These are phyloP conservation scores for Gephyroberyx darwinii DNA, from an alignment of 2,797 vertebrate genomes.

Conservation along the genomic window DNA sequence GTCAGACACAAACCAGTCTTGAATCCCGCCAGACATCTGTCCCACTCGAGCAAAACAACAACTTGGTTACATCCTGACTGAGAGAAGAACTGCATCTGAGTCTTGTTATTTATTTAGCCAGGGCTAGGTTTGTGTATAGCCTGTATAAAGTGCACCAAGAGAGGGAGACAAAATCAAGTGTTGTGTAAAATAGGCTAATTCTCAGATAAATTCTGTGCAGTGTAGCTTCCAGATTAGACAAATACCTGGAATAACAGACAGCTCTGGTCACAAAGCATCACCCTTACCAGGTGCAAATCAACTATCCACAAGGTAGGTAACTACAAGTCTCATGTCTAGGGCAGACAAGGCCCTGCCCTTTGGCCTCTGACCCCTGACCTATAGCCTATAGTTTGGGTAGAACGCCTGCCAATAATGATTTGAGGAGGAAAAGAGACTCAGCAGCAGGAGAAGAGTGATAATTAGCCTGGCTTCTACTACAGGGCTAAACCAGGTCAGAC, in stretches of 20 bases:
- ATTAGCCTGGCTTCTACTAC: constrained; percentile 1
- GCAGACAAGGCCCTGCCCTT: constrained; percentile 18
- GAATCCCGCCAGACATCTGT: constrained; percentile 44
- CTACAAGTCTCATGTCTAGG: constrained; percentile 28
- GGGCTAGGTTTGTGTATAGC: constrained; percentile 5
- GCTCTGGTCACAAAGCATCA: background rate
- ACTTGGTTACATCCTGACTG: constrained; percentile 14
- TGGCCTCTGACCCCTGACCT: constrained; percentile 38
- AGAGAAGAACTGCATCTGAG: constrained; percentile 7
- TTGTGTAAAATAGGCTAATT: constrained; percentile 10
- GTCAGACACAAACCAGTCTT: constrained; percentile 44
- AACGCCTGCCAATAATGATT: constrained; percentile 29
- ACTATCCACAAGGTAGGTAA: constrained; percentile 22
- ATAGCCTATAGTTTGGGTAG: constrained; percentile 3
- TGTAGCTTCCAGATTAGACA: constrained; percentile 10
- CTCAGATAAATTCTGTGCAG: background rate
- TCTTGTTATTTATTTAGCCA: constrained; percentile 23
- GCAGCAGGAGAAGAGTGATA: background rate
- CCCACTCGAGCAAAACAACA: constrained; percentile 28
- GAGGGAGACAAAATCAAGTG: constrained; percentile 56
- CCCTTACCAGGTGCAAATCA: background rate
- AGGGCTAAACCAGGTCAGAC: background rate
- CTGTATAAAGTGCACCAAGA: constrained; percentile 40
- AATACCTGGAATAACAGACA: constrained; percentile 1
- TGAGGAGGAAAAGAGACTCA: background rate